Conservation (phyloP, 2,797 vertebrate species). For the Eulemur mongoz region DNA sequence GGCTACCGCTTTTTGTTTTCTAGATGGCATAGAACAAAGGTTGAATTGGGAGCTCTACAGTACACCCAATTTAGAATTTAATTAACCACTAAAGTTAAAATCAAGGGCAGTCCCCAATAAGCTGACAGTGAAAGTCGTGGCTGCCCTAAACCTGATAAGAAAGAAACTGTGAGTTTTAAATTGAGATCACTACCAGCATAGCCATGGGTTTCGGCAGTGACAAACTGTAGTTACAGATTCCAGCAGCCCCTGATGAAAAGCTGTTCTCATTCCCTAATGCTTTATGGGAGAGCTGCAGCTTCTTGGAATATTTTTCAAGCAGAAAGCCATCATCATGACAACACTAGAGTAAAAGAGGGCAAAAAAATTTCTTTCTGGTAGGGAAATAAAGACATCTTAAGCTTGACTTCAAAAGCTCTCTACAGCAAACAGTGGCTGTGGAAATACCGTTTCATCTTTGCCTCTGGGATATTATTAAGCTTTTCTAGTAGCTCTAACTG, state of each 20-base stretch:
- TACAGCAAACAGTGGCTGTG: slow-evolving; percentile 95
- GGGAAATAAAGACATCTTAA: slow-evolving; percentile 99
- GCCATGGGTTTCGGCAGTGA: slow-evolving; percentile 79
- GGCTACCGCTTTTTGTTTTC: background rate
- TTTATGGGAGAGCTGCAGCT: slow-evolving; percentile 82
- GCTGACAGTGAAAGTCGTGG: slow-evolving; percentile 12
- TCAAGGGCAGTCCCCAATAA: slow-evolving; percentile 48
- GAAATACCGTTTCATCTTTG: slow-evolving; percentile 97
- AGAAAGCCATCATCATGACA: slow-evolving; percentile 87
- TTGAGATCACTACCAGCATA: slow-evolving; percentile 74
- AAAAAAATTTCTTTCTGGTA: slow-evolving; percentile 89
- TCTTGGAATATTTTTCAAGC: slow-evolving; percentile 87
- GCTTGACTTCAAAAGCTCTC: slow-evolving; percentile 96
- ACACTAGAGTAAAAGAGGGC: slow-evolving; percentile 81
- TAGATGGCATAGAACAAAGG: slow-evolving; percentile 46
- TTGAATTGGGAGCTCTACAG: background rate
- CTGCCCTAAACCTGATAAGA: slow-evolving; percentile 76
- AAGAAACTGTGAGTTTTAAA: slow-evolving; percentile 76
- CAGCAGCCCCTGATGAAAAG: slow-evolving; percentile 83
- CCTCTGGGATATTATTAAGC: slow-evolving; percentile 99
- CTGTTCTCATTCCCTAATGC: slow-evolving; percentile 81
- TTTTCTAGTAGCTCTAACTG: slow-evolving; percentile 94
- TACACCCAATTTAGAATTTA: slow-evolving; percentile 75
- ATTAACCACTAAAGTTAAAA: slow-evolving; percentile 80
- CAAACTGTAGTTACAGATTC: slow-evolving; percentile 83